phyloP scores from a whole-genome alignment of 2,113 vertebrate genomes.

The Sterna hirundo region DNA sequence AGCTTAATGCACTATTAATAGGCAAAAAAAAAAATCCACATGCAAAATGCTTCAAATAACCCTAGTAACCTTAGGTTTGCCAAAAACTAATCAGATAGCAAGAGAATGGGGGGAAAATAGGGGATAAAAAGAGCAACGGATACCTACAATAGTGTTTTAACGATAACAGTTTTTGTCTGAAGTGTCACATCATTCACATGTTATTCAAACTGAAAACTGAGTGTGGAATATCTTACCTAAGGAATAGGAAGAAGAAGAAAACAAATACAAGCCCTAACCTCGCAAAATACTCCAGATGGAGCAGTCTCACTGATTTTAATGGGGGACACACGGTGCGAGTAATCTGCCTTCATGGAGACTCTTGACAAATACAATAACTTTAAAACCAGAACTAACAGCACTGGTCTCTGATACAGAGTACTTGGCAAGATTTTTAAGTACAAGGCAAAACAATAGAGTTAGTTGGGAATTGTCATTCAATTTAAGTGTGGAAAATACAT shows the following conservation, averaged over 20 bases:
- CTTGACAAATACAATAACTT: background rate
- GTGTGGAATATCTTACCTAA: background rate
- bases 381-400: background rate
- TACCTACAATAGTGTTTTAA: background rate
- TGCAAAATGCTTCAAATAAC: background rate
- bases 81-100: background rate
- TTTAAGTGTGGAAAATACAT: background rate
- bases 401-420: background rate
- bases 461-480: background rate
- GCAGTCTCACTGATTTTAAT: background rate
- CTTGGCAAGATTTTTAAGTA: background rate
- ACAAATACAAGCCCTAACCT: background rate
- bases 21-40: accelerated
- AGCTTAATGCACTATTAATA: background rate
- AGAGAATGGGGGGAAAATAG: background rate
- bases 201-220: background rate
- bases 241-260: background rate
- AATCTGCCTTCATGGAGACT: background rate
- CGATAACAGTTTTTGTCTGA: background rate
- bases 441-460: background rate
- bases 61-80: background rate
- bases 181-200: background rate
- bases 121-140: background rate
- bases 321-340: background rate
- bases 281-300: background rate